phyloP scores from a whole-genome alignment of 2,888 invertebrate genomes.

The Synanthedon vespiformis region DNA sequence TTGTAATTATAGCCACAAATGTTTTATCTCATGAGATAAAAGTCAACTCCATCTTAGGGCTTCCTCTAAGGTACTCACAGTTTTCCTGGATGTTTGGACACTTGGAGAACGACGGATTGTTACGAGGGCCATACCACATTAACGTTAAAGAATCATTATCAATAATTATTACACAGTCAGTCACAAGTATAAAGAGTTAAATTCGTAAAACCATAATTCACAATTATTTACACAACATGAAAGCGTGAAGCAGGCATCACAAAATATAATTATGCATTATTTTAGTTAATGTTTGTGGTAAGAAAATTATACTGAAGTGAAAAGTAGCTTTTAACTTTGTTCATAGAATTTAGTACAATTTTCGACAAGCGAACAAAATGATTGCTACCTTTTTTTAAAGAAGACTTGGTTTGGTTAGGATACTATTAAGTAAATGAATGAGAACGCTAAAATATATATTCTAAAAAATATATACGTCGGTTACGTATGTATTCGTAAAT shows the following conservation, averaged over 20 bases:
- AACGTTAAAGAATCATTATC: constrained; percentile 55
- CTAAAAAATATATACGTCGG: too few species aligned
- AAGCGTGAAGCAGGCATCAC: background rate
- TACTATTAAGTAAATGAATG: too few species aligned
- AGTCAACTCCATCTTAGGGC: background rate
- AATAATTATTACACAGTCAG: constrained; percentile 51
- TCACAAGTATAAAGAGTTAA: constrained; percentile 52
- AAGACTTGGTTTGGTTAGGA: too few species aligned
- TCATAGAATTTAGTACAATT: background rate
- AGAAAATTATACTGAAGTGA: background rate
- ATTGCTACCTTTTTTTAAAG: too few species aligned
- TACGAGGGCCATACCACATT: constrained; percentile 68
- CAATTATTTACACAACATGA: background rate
- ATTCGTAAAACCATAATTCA: background rate
- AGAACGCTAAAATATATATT: too few species aligned
- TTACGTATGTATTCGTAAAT: too few species aligned
- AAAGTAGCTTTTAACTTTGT: background rate
- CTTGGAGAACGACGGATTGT: constrained; percentile 66
- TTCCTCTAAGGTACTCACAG: constrained; percentile 40
- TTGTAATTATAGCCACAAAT: too few species aligned
- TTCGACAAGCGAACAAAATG: too few species aligned
- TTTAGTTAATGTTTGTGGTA: background rate
- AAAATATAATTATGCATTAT: background rate
- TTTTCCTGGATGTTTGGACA: constrained; percentile 64
- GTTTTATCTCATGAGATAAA: background rate